A percentile compares a stretch with the other conserved stretches of the same genome.
Evolutionary conservation across 2,888 invertebrate genomes (phyloP).

Genomic region (Cheiracanthium punctorium): DNA sequence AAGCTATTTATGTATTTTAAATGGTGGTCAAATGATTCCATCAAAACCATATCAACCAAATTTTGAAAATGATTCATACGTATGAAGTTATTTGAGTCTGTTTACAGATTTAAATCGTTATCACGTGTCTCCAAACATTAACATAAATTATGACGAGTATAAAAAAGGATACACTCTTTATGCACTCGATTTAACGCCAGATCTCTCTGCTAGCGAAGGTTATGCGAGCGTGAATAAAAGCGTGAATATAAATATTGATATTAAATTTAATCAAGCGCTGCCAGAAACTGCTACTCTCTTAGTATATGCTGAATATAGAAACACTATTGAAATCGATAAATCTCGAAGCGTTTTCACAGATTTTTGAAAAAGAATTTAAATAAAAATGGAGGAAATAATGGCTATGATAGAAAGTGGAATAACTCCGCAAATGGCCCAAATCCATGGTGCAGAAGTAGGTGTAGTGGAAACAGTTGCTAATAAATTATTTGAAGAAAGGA

Average conservation of each 20-base stretch:
- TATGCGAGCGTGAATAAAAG: constrained; percentile 17
- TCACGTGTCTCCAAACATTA: constrained; percentile 25
- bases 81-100: constrained; percentile 28
- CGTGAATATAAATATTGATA: constrained; percentile 25
- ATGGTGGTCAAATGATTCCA: background rate
- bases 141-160: constrained; percentile 27
- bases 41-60: too few species aligned
- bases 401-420: too few species aligned
- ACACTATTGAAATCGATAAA: constrained; percentile 39
- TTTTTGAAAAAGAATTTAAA: too few species aligned
- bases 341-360: constrained; percentile 20
- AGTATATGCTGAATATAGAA: constrained; percentile 25
- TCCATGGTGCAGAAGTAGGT: too few species aligned
- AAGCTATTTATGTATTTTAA: constrained; percentile 20
- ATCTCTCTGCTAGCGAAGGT: background rate
- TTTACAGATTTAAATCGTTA: constrained; percentile 46
- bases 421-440: too few species aligned
- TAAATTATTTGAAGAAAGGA: too few species aligned
- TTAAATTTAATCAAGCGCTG: constrained; percentile 12
- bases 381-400: too few species aligned
- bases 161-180: constrained; percentile 13
- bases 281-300: constrained; percentile 17
- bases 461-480: too few species aligned
- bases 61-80: too few species aligned
- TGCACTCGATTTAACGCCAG: constrained; percentile 18